Evolutionary conservation across 1,140 invertebrate genomes (phyloP).

Genomic region (Gonatopus flavifemur): DNA sequence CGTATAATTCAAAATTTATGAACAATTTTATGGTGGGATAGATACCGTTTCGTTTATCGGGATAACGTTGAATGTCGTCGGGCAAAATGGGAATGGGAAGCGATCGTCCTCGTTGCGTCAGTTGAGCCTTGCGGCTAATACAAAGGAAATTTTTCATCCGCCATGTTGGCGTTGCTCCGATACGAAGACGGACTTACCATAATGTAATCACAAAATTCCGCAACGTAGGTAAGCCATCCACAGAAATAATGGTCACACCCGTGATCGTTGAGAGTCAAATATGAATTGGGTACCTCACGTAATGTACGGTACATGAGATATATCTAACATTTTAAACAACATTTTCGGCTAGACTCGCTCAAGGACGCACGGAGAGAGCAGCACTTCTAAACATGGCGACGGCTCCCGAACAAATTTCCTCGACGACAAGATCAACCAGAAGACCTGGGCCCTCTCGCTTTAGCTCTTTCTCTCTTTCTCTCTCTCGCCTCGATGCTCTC

Average conservation of each 20-base stretch:
- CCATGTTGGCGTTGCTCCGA: slow-evolving; percentile 61
- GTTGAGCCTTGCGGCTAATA: slow-evolving; percentile 37
- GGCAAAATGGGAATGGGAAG: no score
- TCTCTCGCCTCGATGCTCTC: slow-evolving; percentile 6
- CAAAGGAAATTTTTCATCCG: slow-evolving; percentile 61
- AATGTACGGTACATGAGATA: slow-evolving; percentile 55
- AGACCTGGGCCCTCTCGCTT: slow-evolving; percentile 18
- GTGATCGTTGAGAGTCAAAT: slow-evolving; percentile 45
- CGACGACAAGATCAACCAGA: slow-evolving; percentile 22
- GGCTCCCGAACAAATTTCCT: slow-evolving; percentile 36
- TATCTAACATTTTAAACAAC: slow-evolving; percentile 56
- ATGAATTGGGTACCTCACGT: slow-evolving; percentile 61
- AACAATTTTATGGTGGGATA: no score
- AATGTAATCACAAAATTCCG: slow-evolving; percentile 64
- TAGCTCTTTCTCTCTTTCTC: no score
- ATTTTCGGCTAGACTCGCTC: slow-evolving; percentile 57
- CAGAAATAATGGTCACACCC: slow-evolving; percentile 50
- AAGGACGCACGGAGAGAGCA: slow-evolving; percentile 62
- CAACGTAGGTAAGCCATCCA: slow-evolving; percentile 58
- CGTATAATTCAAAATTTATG: no score
- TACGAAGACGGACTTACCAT: slow-evolving; percentile 61
- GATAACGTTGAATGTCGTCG: no score
- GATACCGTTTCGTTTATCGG: no score
- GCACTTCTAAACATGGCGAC: slow-evolving; percentile 65
- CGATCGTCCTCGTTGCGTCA: slow-evolving; percentile 22